Evolutionary conservation across 2,113 vertebrate genomes (phyloP).

Genomic region (Caranx melampygus): DNA sequence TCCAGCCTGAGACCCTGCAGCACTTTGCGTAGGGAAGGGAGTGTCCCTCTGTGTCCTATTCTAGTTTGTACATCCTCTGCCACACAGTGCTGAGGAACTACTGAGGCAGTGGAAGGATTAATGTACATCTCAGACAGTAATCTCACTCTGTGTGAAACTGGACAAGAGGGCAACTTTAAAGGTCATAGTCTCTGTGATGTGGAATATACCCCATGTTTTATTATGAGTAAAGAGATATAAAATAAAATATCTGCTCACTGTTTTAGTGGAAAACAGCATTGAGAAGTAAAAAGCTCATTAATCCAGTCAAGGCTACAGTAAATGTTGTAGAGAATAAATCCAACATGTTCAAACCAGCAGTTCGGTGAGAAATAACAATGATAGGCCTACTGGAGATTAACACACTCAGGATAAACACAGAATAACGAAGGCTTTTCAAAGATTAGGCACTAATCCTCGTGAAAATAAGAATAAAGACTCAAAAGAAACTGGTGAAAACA

Average conservation of each 20-base stretch:
- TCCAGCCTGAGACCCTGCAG: slow-evolving; percentile 36
- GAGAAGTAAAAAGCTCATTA: slow-evolving; percentile 16
- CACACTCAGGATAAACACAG: not conserved
- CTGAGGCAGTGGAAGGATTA: slow-evolving; percentile 18
- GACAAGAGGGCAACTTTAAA: not conserved
- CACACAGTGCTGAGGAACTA: not conserved
- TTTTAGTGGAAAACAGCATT: not conserved
- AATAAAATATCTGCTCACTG: not conserved
- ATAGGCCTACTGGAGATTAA: not conserved
- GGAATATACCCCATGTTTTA: not conserved
- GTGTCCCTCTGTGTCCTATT: slow-evolving; percentile 24
- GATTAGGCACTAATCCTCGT: slow-evolving; percentile 16
- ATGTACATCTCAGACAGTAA: slow-evolving; percentile 1
- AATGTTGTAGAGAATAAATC: not conserved
- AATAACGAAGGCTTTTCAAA: slow-evolving; percentile 1
- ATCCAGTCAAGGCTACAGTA: slow-evolving; percentile 7
- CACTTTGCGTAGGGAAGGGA: slow-evolving; percentile 23
- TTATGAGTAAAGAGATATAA: not conserved
- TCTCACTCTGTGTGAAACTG: slow-evolving; percentile 11
- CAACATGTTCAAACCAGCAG: not conserved
- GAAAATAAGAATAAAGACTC: not conserved
- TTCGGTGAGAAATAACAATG: slow-evolving; percentile 6
- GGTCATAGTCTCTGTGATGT: not conserved
- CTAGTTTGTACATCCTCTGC: slow-evolving; percentile 17
- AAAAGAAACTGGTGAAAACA: not conserved